Evolutionary conservation across 2,113 vertebrate genomes (phyloP).

Genomic region (Ciconia maguari): DNA sequence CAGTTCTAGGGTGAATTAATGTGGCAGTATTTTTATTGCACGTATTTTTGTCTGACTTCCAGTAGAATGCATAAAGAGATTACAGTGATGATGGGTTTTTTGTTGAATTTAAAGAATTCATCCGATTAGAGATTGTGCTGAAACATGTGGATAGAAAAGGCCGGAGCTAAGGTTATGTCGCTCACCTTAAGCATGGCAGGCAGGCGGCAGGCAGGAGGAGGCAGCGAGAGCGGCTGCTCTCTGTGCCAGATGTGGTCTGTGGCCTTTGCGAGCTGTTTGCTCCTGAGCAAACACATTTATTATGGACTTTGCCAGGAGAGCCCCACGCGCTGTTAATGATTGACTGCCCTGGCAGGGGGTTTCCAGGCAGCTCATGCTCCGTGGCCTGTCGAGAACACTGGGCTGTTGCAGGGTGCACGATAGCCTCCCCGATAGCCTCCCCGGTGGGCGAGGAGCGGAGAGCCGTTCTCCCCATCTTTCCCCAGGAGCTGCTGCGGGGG

Average conservation of each 20-base stretch:
- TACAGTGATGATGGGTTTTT: neutral
- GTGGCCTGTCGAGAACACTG: accelerated
- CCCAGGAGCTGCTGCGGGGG: neutral
- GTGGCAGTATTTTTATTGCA: neutral
- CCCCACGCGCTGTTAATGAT: constrained; percentile 51
- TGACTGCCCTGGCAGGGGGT: constrained; percentile 3
- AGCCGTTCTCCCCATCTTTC: accelerated
- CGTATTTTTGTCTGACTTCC: neutral
- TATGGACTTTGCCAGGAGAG: neutral
- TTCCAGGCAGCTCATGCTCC: neutral
- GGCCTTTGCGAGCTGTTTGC: neutral
- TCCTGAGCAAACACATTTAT: constrained; percentile 32
- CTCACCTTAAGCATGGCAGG: neutral
- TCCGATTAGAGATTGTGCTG: neutral
- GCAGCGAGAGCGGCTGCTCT: neutral
- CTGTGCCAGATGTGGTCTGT: neutral
- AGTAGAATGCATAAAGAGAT: neutral
- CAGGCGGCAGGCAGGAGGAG: too few species aligned
- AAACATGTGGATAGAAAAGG: neutral
- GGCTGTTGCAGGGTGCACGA: accelerated
- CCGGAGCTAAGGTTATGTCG: neutral
- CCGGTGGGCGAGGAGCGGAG: accelerated
- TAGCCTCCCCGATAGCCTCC: too few species aligned
- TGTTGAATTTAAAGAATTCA: neutral
- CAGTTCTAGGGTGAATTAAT: neutral